Evolutionary conservation across 2,888 invertebrate species (phyloP).

Genomic region (Machimus rusticus): DNA sequence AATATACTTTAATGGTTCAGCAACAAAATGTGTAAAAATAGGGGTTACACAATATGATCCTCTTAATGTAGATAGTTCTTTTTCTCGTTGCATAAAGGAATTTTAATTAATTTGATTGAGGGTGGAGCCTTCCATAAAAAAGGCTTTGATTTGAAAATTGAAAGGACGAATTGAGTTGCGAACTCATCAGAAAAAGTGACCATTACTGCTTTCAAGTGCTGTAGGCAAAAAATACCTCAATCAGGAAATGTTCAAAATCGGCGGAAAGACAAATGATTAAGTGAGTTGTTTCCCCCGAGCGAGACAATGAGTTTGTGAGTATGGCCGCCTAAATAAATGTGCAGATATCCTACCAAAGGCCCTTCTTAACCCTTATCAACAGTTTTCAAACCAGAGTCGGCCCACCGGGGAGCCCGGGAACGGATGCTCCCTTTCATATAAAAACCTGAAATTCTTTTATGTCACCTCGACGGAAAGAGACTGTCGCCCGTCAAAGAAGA

Average conservation of each 20-base stretch:
- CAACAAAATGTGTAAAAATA: too few relatives aligned
- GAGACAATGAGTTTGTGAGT: background rate
- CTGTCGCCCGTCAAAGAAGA: background rate
- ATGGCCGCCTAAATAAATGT: background rate
- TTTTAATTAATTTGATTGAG: background rate
- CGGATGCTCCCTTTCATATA: background rate
- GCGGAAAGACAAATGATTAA: background rate
- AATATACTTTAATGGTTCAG: too few relatives aligned
- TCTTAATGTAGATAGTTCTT: background rate
- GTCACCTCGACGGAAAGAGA: background rate
- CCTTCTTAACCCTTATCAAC: background rate
- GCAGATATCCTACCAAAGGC: background rate
- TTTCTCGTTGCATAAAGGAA: background rate
- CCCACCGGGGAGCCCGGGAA: background rate
- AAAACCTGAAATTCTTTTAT: background rate
- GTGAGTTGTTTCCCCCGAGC: background rate
- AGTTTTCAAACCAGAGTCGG: background rate
- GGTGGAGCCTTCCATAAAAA: background rate
- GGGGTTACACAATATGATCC: too few relatives aligned
- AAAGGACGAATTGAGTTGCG: background rate
- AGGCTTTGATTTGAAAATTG: background rate
- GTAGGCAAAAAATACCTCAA: background rate
- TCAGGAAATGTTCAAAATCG: background rate
- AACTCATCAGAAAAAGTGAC: background rate
- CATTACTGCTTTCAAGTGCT: background rate